phyloP scores from a whole-genome alignment of 2,797 vertebrate species.

The Gambelia wislizenii region DNA sequence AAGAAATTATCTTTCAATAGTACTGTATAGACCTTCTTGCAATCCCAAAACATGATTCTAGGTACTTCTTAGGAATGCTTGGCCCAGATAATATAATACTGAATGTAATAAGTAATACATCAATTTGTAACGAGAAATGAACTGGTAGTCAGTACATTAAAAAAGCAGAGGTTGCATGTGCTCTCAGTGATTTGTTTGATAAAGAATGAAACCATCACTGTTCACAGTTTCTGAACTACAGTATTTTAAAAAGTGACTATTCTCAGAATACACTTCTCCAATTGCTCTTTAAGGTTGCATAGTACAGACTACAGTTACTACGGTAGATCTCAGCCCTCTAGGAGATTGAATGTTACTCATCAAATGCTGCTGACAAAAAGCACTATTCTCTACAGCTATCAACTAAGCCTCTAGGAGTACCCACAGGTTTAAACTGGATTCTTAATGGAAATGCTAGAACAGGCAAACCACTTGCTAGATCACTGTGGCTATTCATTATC shows the following conservation, averaged over 20 bases:
- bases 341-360: background rate
- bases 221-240: background rate
- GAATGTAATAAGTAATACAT: background rate
- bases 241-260: slow-evolving; percentile 3
- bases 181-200: background rate
- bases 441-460: background rate
- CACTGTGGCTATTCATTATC: background rate
- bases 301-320: background rate
- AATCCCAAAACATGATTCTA: background rate
- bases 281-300: background rate
- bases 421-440: background rate
- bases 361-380: background rate
- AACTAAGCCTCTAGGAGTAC: background rate
- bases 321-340: background rate
- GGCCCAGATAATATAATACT: background rate
- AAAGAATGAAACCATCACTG: background rate
- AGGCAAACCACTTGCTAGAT: background rate
- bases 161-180: background rate
- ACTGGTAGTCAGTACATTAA: background rate
- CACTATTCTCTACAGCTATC: background rate
- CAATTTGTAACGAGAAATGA: background rate
- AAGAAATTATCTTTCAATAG: background rate
- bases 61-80: background rate
- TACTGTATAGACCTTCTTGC: no score
- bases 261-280: background rate